These are phyloP conservation scores for Drosophila aldrichi DNA, from an alignment of 2,888 invertebrate genomes.

Conservation along the genomic window DNA sequence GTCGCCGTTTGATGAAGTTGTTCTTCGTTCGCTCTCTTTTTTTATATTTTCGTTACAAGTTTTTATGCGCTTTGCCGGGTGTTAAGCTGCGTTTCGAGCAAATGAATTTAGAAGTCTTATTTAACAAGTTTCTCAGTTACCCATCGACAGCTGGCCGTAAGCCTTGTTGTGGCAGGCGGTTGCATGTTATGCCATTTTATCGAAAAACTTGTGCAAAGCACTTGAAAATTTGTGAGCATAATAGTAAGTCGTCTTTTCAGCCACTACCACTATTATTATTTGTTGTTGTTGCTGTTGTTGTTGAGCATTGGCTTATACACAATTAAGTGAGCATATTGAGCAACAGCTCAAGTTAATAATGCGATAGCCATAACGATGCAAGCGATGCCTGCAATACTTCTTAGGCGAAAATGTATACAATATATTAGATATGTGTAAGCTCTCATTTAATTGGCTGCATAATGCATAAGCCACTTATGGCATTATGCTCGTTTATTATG, in stretches of 20 bases:
- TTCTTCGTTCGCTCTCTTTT: conserved; percentile 40
- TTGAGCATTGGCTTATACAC: conserved; percentile 18
- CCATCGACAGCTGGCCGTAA: conserved; percentile 67
- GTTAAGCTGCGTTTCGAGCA: conserved; percentile 74
- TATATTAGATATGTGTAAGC: neutral
- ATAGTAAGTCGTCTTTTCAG: conserved; percentile 40
- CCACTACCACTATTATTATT: conserved; percentile 1
- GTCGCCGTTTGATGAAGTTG: conserved; percentile 72
- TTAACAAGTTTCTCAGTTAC: conserved; percentile 69
- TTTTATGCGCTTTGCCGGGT: conserved; percentile 66
- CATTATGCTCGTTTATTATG: conserved; percentile 8
- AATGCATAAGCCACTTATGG: neutral
- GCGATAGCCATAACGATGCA: neutral
- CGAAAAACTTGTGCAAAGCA: conserved; percentile 59
- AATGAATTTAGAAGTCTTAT: conserved; percentile 81
- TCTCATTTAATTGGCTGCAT: neutral
- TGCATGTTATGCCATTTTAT: conserved; percentile 64
- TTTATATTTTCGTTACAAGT: conserved; percentile 41
- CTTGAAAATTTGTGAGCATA: conserved; percentile 62
- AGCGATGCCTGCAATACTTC: neutral
- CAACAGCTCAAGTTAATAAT: conserved; percentile 1
- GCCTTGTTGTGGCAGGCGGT: conserved; percentile 51
- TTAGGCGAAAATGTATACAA: neutral
- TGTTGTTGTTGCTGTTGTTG: conserved; percentile 2
- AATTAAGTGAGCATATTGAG: conserved; percentile 7